These are phyloP conservation scores for Noctilio leporinus DNA, from an alignment of 2,113 vertebrate species.

Conservation along the genomic window DNA sequence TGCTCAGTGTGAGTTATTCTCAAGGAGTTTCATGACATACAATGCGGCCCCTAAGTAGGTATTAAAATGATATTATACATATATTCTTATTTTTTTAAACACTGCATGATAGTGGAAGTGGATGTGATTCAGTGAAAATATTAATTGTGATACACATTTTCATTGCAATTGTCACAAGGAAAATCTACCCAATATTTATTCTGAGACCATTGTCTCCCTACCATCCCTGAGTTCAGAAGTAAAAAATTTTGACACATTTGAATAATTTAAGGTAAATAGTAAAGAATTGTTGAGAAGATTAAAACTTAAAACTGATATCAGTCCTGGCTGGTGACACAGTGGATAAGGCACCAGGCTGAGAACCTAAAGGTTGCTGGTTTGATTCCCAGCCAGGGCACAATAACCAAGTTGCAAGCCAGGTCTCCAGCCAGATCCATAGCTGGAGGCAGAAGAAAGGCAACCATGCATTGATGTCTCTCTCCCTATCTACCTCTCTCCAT, in stretches of 20 bases:
- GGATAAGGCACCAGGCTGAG: too few species aligned
- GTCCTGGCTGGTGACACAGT: too few species aligned
- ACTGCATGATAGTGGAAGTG: not conserved
- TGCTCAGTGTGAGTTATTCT: not conserved
- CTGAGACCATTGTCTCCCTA: not conserved
- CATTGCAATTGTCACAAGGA: not conserved
- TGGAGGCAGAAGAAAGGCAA: too few species aligned
- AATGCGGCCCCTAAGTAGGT: not conserved
- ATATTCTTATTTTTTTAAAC: not conserved
- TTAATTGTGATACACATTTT: not conserved
- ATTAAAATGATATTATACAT: not conserved
- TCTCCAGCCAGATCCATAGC: too few species aligned
- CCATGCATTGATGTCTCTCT: too few species aligned
- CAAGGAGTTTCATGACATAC: not conserved
- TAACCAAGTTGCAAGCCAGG: too few species aligned
- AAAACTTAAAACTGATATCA: not conserved
- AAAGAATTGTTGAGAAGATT: not conserved
- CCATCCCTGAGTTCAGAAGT: not conserved
- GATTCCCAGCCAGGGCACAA: too few species aligned
- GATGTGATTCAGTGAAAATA: not conserved
- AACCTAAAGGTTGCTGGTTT: too few species aligned
- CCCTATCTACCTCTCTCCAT: too few species aligned
- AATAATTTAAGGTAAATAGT: not conserved
- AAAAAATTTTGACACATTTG: not conserved
- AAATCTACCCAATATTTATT: not conserved